These are phyloP conservation scores for Cryptosula pallasiana DNA, from an alignment of 2,888 invertebrate genomes.

Conservation along the genomic window DNA sequence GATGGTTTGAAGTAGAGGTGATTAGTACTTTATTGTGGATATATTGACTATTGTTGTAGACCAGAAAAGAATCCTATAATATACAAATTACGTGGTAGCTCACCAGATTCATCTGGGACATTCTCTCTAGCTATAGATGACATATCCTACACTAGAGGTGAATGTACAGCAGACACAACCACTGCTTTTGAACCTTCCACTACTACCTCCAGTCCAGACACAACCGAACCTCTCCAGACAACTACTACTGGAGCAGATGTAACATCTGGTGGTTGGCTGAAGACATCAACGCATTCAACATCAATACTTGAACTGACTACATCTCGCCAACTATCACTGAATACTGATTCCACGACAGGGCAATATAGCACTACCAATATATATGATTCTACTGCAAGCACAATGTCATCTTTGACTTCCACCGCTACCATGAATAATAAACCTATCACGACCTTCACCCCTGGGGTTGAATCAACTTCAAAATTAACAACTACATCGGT, in stretches of 20 bases:
- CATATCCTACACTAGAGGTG: neutral
- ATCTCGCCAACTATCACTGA: too few relatives aligned
- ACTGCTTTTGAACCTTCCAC: neutral
- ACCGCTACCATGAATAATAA: too few relatives aligned
- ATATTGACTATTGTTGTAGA: too few relatives aligned
- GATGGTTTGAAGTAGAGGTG: too few relatives aligned
- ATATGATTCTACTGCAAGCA: neutral
- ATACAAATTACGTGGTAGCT: neutral
- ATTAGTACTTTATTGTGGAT: too few relatives aligned
- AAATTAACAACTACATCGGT: too few relatives aligned
- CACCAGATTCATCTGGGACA: neutral
- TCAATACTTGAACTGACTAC: too few relatives aligned
- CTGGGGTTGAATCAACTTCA: too few relatives aligned
- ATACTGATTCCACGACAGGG: too few relatives aligned
- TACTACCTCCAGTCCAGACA: neutral
- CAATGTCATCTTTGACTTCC: neutral
- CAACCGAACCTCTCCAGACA: neutral
- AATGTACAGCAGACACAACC: neutral
- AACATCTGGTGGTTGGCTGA: neutral
- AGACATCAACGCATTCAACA: too few relatives aligned
- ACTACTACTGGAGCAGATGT: neutral
- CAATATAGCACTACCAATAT: too few relatives aligned
- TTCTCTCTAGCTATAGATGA: neutral
- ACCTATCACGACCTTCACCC: too few relatives aligned
- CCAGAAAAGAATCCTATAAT: neutral